phyloP scores from a whole-genome alignment of 2,113 vertebrate genomes.

The Fregetta grallaria region DNA sequence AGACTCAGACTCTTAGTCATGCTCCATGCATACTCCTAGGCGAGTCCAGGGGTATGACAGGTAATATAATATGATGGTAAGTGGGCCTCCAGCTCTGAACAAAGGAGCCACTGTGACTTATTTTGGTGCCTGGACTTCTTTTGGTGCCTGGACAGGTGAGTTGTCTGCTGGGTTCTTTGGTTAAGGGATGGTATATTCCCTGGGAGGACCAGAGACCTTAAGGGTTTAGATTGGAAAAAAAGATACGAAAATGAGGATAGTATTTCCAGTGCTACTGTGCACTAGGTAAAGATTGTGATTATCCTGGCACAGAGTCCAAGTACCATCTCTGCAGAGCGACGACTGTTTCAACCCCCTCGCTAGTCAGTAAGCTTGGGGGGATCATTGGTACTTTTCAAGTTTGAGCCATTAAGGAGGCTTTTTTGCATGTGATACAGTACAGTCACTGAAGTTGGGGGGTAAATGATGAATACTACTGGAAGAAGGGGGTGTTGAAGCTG shows the following conservation, averaged over 20 bases:
- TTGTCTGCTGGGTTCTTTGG: not conserved
- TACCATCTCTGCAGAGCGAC: not conserved
- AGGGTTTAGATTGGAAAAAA: not conserved
- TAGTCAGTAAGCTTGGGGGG: not conserved
- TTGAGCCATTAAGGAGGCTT: not conserved
- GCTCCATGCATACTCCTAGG: not conserved
- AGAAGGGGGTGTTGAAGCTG: not conserved
- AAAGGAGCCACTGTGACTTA: not conserved
- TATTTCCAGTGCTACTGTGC: not conserved
- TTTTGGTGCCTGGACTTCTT: not conserved
- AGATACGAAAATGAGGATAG: not conserved
- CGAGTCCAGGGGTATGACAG: not conserved
- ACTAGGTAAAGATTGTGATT: not conserved
- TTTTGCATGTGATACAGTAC: not conserved
- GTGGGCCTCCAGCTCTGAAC: not conserved
- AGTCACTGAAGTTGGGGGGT: not conserved
- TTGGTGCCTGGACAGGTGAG: not conserved
- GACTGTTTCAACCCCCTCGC: not conserved
- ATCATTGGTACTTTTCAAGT: not conserved
- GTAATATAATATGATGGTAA: not conserved
- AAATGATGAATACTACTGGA: not conserved
- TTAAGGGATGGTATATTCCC: not conserved
- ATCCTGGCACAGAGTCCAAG: not conserved
- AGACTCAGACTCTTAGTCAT: not conserved
- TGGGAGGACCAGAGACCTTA: not conserved